Conservation (phyloP, 2,888 invertebrate species). For the Mesoligia furuncula region DNA sequence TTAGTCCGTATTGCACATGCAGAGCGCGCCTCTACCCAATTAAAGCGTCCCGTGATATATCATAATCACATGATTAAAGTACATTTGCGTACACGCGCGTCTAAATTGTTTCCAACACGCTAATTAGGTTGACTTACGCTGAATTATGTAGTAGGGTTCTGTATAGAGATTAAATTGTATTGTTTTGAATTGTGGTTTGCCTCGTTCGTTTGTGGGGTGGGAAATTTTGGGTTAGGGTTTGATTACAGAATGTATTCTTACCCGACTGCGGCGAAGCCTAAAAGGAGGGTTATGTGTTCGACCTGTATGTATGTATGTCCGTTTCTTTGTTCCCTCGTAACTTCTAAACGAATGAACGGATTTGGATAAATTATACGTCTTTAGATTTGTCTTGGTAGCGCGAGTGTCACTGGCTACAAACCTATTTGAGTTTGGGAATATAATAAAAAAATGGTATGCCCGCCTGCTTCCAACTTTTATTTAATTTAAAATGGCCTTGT, state of each 20-base stretch:
- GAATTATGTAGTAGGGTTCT: constrained; percentile 59
- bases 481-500: too few relatives aligned
- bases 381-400: too few relatives aligned
- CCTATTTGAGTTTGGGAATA: too few relatives aligned
- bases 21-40: constrained; percentile 63
- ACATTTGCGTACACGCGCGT: constrained; percentile 67
- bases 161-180: constrained; percentile 46
- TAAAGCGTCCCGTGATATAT: constrained; percentile 64
- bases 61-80: constrained; percentile 68
- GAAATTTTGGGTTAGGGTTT: constrained; percentile 7
- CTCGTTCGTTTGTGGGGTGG: constrained; percentile 10
- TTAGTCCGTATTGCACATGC: constrained; percentile 58
- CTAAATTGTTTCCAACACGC: constrained; percentile 73
- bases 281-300: too few relatives aligned
- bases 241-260: constrained; percentile 16
- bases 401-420: too few relatives aligned
- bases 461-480: too few relatives aligned
- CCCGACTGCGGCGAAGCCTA: too few relatives aligned
- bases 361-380: too few relatives aligned
- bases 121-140: constrained; percentile 65
- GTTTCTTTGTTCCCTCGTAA: too few relatives aligned
- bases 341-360: too few relatives aligned
- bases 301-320: too few relatives aligned
- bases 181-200: constrained; percentile 33
- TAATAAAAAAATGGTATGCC: too few relatives aligned